Conservation (phyloP, 1,140 invertebrate species). For the Neodiprion virginianus region DNA sequence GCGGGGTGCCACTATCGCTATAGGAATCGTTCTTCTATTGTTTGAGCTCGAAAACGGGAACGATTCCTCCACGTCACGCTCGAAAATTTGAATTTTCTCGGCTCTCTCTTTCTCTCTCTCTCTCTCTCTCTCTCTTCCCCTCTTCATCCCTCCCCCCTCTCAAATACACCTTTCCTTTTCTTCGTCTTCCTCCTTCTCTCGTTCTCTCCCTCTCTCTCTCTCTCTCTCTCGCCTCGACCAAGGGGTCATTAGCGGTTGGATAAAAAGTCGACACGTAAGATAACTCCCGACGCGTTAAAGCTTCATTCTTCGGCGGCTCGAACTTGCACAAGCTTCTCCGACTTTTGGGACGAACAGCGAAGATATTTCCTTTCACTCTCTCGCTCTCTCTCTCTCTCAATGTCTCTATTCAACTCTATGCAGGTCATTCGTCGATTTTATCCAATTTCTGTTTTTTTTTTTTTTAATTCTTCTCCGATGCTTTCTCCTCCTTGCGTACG, state of each 20-base stretch:
- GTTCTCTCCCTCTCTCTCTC: not conserved
- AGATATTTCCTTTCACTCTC: too few relatives aligned
- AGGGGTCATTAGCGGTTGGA: not conserved
- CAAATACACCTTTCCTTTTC: not conserved
- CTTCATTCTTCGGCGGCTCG: not conserved
- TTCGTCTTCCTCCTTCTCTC: not conserved
- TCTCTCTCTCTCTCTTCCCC: not conserved
- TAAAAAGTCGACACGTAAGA: conserved; percentile 7
- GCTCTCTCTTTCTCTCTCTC: not conserved
- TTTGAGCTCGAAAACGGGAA: conserved; percentile 17
- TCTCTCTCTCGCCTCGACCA: not conserved
- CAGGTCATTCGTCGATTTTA: too few relatives aligned
- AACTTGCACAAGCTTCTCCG: too few relatives aligned
- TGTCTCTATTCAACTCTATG: too few relatives aligned
- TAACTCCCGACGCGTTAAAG: conserved; percentile 1
- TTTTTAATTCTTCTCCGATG: too few relatives aligned
- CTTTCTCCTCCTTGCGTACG: too few relatives aligned
- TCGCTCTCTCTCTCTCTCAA: too few relatives aligned
- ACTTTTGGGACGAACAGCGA: too few relatives aligned
- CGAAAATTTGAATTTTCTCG: conserved; percentile 15
- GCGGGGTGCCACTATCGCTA: conserved; percentile 13
- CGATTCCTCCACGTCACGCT: conserved; percentile 14
- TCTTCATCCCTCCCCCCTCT: too few relatives aligned
- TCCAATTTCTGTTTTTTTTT: too few relatives aligned
- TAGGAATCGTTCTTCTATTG: conserved; percentile 13